phyloP scores from a whole-genome alignment of 1,140 invertebrate genomes.

The Cydia pomonella region DNA sequence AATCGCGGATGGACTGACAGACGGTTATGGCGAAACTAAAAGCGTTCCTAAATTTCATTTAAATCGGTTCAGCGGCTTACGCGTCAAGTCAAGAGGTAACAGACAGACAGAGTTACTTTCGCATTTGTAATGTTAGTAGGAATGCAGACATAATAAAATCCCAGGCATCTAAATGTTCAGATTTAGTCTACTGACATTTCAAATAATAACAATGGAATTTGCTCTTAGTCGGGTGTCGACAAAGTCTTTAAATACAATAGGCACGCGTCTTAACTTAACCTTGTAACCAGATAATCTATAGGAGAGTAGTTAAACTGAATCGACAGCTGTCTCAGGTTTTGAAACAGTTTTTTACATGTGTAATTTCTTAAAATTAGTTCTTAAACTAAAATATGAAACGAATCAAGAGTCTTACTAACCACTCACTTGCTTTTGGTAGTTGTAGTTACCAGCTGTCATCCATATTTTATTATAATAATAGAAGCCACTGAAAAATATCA shows the following conservation, averaged over 20 bases:
- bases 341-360: neutral
- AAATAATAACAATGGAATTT: constrained; percentile 13
- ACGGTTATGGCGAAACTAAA: too few relatives aligned
- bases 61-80: too few relatives aligned
- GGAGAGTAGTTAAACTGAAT: neutral
- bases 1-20: too few relatives aligned
- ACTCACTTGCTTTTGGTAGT: too few relatives aligned
- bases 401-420: neutral
- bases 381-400: neutral
- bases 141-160: neutral
- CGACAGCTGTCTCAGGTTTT: constrained; percentile 12
- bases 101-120: too few relatives aligned
- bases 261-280: constrained; percentile 13
- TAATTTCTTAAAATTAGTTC: too few relatives aligned
- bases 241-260: constrained; percentile 24
- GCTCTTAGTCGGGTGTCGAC: constrained; percentile 9
- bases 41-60: too few relatives aligned
- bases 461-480: too few relatives aligned
- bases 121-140: too few relatives aligned
- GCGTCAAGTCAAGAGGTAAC: too few relatives aligned
- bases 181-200: neutral
- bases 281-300: constrained; percentile 21
- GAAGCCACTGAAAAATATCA: too few relatives aligned
- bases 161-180: neutral
- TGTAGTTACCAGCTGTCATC: too few relatives aligned